These are phyloP conservation scores for Bruchidius siliquastri DNA, from an alignment of 2,888 invertebrate genomes.

Conservation along the genomic window DNA sequence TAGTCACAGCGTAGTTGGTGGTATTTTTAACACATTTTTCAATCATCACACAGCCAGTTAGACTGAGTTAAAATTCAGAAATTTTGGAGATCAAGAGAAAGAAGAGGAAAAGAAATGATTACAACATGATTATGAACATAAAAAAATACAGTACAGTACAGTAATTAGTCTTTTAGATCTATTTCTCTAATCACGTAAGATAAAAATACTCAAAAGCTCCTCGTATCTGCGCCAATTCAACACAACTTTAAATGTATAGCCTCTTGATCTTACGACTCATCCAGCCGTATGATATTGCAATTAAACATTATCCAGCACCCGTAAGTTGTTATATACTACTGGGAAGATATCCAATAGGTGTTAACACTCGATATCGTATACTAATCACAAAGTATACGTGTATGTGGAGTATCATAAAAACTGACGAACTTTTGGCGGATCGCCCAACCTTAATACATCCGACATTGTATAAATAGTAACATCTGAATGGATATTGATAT, in stretches of 20 bases:
- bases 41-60: no score
- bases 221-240: not conserved
- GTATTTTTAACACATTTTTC: no score
- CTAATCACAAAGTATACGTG: not conserved
- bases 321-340: not conserved
- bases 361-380: not conserved
- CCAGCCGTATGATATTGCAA: not conserved
- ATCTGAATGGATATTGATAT: not conserved
- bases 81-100: no score
- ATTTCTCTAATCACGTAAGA: no score
- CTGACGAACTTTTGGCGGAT: not conserved
- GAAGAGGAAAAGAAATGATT: no score
- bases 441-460: not conserved
- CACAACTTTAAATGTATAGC: not conserved
- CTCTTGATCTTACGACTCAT: not conserved
- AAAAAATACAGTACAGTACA: no score
- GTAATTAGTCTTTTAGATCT: no score
- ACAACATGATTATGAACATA: no score
- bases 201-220: not conserved
- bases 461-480: not conserved
- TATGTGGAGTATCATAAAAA: not conserved
- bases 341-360: not conserved
- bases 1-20: no score
- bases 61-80: no score
- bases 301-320: not conserved